Conservation (phyloP, 35 echinoderm and acorn worm genomes). For the Stichopus chloronotus region DNA sequence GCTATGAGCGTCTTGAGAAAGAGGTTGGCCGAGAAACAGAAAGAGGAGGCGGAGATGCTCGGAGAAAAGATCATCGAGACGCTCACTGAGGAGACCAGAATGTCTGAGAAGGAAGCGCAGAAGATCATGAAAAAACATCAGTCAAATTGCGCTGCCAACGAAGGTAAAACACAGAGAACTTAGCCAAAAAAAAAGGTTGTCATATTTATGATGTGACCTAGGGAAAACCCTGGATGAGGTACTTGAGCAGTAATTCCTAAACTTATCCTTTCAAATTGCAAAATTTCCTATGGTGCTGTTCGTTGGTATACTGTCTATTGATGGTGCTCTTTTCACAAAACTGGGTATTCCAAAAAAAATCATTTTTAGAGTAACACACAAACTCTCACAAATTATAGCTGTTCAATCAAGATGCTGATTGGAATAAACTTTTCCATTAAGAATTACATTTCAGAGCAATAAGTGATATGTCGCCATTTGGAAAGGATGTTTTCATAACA, state of each 20-base stretch:
- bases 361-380: too few relatives aligned
- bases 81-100: constrained; percentile 65
- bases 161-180: constrained; percentile 64
- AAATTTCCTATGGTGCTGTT: neutral
- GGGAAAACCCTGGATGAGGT: neutral
- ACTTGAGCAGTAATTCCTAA: neutral
- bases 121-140: constrained; percentile 85
- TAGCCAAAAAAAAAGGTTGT: neutral
- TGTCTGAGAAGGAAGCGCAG: constrained; percentile 78
- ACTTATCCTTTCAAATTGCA: neutral
- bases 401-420: too few relatives aligned
- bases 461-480: too few relatives aligned
- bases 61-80: constrained; percentile 74
- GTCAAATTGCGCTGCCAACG: constrained; percentile 72
- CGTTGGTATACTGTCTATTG: too few relatives aligned
- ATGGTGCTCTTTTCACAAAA: too few relatives aligned
- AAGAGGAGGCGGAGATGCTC: constrained; percentile 59
- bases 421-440: too few relatives aligned
- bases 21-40: constrained; percentile 61
- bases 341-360: too few relatives aligned
- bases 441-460: too few relatives aligned
- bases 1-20: constrained; percentile 74
- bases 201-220: neutral
- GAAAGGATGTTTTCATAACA: too few relatives aligned
- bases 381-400: too few relatives aligned